A percentile compares a stretch with the other conserved stretches of the same genome.
Conservation (phyloP, 1,140 invertebrate species). For the Drosophila albomicans region DNA sequence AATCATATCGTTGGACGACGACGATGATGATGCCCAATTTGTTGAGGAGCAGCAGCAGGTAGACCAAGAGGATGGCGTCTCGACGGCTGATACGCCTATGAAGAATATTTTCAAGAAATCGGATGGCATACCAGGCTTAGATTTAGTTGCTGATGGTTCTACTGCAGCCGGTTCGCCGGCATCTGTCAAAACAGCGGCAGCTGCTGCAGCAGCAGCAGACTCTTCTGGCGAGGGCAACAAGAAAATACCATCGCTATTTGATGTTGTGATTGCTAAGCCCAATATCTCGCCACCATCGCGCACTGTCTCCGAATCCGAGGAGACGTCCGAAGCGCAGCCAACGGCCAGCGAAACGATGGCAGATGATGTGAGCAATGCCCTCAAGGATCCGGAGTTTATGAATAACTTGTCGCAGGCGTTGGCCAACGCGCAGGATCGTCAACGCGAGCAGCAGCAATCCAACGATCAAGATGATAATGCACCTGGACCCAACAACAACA, state of each 20-base stretch:
- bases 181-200: background rate
- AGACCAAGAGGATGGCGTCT: background rate
- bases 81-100: conserved; percentile 49
- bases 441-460: conserved; percentile 20
- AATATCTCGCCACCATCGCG: conserved; percentile 2
- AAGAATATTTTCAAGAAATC: conserved; percentile 77
- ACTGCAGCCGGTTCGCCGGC: background rate
- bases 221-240: conserved; percentile 25
- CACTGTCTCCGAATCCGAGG: background rate
- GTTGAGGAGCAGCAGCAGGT: background rate
- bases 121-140: conserved; percentile 88
- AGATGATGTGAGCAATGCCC: conserved; percentile 60
- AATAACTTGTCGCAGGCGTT: conserved; percentile 69
- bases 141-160: conserved; percentile 85
- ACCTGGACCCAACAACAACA: conserved; percentile 21
- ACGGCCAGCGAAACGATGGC: conserved; percentile 27
- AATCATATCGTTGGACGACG: conserved; percentile 66
- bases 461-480: background rate
- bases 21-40: conserved; percentile 40
- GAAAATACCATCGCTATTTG: conserved; percentile 64
- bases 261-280: conserved; percentile 49
- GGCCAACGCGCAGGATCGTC: conserved; percentile 64
- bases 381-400: conserved; percentile 74
- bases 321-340: background rate
- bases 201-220: background rate